A percentile compares a stretch with the other conserved stretches of the same genome.
Conservation (phyloP, 2,797 vertebrate species). For the Nasua narica region DNA sequence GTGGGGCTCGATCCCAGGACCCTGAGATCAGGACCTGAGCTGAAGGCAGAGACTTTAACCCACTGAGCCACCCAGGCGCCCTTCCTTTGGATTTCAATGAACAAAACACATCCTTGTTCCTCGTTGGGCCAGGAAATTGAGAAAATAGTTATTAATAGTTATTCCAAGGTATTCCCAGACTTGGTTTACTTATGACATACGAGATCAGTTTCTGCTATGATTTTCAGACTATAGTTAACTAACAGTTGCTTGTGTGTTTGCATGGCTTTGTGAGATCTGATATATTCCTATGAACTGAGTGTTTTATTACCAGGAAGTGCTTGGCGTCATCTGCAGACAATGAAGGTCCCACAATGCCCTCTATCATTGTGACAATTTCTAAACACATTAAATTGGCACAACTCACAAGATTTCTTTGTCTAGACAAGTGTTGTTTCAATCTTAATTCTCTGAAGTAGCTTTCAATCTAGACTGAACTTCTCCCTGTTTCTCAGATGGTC, state of each 20-base stretch:
- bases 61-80: too few relatives aligned
- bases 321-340: not conserved
- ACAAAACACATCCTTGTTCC: not conserved
- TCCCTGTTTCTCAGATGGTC: not conserved
- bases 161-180: not conserved
- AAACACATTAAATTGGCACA: not conserved
- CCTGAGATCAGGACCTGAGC: too few relatives aligned
- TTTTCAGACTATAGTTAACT: not conserved
- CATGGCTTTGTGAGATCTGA: not conserved
- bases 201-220: not conserved
- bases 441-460: not conserved
- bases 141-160: not conserved
- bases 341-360: not conserved
- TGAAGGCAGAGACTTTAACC: too few relatives aligned
- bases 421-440: not conserved
- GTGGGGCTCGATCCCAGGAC: too few relatives aligned
- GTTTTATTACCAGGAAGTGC: not conserved
- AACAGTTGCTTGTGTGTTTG: not conserved
- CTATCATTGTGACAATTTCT: not conserved
- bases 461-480: not conserved
- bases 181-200: conserved; percentile 5
- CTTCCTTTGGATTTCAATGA: not conserved
- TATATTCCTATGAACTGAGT: not conserved
- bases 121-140: not conserved
- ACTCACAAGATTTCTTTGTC: not conserved